Evolutionary conservation across 1,140 invertebrate genomes (phyloP), one percentile per base, ranked within the genome.

Genomic region (Watersipora subatra): DNA sequence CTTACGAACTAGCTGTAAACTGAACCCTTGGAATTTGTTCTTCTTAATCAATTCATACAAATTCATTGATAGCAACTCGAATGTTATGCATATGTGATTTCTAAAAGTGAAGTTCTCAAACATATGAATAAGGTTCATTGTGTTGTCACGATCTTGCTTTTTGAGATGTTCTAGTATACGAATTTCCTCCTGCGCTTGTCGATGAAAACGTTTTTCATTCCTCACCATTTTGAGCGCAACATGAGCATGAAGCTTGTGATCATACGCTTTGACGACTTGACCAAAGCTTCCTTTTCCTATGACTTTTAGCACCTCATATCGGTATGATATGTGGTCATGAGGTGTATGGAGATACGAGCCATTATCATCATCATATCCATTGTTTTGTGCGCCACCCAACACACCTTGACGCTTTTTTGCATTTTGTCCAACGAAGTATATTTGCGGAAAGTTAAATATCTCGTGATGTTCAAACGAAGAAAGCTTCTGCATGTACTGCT

Each of bases 281-380:
- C 97, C 97, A 83, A 99, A 99, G 72, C 92, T 95, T 2, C 97
- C 97, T 81, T 98, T 99, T 1, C 97, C 97, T 69, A 99, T 97
- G 34, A 80, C 76, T 83, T 97, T 97, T 61, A 89, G 84, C 74
- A 99, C 91, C 83, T 98, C 94, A 82, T 97, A 98, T 67, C 91
- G 84, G 80, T 97, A 99, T 19, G 91, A 92, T 64, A 99, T 89
- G 82, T 99, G 96, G 81, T 99, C 96, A 80, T 99, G 94, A 34
- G 90, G 88, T 73, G 97, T 90, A 80, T 97, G 93, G 62, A 97
- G 88, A 79, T 99, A 99, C 19, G 92, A 95, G 58, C 96, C 96
- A 80, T 81, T 96, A 87, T 81, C 97, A 89, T 85, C 98, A 73
- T 99, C 92, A 82, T 94, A 93, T 66, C 91, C 89, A 76, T 86